These are phyloP conservation scores for Rhinopomastus cyanomelas DNA, from an alignment of 2,113 vertebrate species.

Conservation along the genomic window DNA sequence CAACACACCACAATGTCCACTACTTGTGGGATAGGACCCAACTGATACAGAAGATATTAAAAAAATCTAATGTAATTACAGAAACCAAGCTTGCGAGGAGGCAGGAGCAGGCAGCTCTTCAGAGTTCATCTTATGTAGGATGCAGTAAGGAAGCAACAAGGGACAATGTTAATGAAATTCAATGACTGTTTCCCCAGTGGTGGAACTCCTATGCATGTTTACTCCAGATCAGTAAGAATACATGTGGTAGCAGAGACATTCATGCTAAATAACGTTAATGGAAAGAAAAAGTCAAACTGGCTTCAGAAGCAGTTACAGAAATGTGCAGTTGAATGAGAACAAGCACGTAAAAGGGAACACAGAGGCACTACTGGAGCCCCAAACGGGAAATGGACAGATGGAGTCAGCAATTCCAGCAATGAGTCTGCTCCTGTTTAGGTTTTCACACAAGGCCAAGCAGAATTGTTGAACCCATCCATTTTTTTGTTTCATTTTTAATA, in stretches of 20 bases:
- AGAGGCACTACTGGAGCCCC: not conserved
- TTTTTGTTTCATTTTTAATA: not conserved
- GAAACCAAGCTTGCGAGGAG: not conserved
- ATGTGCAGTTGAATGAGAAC: not conserved
- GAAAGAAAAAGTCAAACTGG: not conserved
- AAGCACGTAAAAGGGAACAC: not conserved
- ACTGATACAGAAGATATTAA: not conserved
- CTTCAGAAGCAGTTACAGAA: not conserved
- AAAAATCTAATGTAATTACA: not conserved
- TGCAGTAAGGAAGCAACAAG: not conserved
- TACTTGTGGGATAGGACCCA: not conserved
- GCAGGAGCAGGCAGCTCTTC: slow-evolving; percentile 18
- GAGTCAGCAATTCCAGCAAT: not conserved
- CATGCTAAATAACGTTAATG: not conserved
- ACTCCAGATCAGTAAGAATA: slow-evolving; percentile 14
- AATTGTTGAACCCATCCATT: not conserved
- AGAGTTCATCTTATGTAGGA: slow-evolving; percentile 7
- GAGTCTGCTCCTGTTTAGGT: not conserved
- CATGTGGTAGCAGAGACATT: not conserved
- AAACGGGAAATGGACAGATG: not conserved
- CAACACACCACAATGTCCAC: not conserved
- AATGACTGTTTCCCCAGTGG: slow-evolving; percentile 45
- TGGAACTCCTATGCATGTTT: slow-evolving; percentile 45
- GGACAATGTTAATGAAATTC: slow-evolving; percentile 48
- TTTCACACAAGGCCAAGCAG: not conserved